Base-by-base conservation (phyloP, 2,113 vertebrate species). In the Rutilus rutilus region DNA sequence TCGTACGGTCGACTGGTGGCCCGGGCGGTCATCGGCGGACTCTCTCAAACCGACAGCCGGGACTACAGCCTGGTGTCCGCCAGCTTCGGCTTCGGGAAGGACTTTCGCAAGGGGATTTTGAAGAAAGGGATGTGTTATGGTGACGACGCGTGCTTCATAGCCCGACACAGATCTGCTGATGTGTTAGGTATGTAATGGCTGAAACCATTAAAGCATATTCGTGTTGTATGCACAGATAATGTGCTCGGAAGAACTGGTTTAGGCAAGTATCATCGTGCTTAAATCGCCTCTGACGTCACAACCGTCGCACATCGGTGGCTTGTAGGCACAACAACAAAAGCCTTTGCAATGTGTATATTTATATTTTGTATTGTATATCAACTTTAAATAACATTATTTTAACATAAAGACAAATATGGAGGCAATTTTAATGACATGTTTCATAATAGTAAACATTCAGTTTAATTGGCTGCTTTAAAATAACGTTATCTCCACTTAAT, bases 121-220 rank as follows among this genome's bases (percentile, higher is more conserved):
- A 99, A 99, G 96, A 99, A 99, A 88, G 98, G 97, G 85, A 97
- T 97, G 96, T 99, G 97, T 92, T 99, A 99, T 85, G 98, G 98
- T 6, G 98, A 99, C 59, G 98, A 99, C 87, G 98, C 98, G 87
- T 99, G 97, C 90, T 99, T 99, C 90, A 96, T 99, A 86, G 97
- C 97, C n/a, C 93, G 96, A 64, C 95, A 99, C 94, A 95, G 94
- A 77, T 93, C 94, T 0, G 97, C 98, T 0, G 98, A 99, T 87
- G 98, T 99, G 17, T 92, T 99, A 6, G 98, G 98, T 99, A 83
- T 97, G 91, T 90, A 89, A 62, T 78, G 0, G 0, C 14, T 23
- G 0, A n/a, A 80, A 11, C 39, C 1, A 62, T 7, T 27, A 27
- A 62, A 39, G 23, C n/a, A 9, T 0, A 8, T 54, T 17, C 33